A percentile compares a stretch with the other conserved stretches of the same genome.
Evolutionary conservation across 64 coral and sea anemone genomes (phyloP).

Genomic region (Montipora efflorescens): DNA sequence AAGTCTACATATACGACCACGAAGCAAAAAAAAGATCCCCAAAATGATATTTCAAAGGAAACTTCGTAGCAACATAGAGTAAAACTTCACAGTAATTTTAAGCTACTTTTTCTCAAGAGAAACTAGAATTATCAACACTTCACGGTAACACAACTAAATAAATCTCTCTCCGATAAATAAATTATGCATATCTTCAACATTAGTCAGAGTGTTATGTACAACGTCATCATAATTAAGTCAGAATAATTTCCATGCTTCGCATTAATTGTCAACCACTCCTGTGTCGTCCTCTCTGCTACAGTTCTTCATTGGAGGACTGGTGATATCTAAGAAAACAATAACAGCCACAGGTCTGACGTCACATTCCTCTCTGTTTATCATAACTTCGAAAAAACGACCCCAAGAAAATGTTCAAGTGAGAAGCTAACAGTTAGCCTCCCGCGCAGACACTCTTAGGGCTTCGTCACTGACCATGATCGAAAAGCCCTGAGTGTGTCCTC

Average conservation of each 20-base stretch:
- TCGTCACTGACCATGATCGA: too few species aligned
- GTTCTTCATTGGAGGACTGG: constrained; percentile 23
- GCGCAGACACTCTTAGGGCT: too few species aligned
- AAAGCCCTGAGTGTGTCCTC: too few species aligned
- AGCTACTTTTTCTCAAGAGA: not conserved
- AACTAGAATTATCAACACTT: not conserved
- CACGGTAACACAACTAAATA: not conserved
- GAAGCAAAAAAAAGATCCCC: not conserved
- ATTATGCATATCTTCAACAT: not conserved
- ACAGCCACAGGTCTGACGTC: not conserved
- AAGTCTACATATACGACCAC: not conserved
- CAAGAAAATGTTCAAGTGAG: too few species aligned
- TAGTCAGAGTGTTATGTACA: not conserved
- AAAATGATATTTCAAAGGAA: not conserved
- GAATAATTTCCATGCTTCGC: not conserved
- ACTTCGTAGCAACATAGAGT: too few species aligned
- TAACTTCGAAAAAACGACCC: not conserved
- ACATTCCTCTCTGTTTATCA: not conserved
- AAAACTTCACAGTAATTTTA: not conserved
- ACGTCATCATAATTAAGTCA: not conserved
- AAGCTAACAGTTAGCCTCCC: too few species aligned
- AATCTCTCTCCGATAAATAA: not conserved
- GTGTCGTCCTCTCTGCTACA: not conserved
- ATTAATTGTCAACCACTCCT: constrained; percentile 10
- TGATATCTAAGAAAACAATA: not conserved